These are phyloP conservation scores for Trachymyrmex septentrionalis DNA, from an alignment of 1,140 invertebrate species.

Conservation along the genomic window DNA sequence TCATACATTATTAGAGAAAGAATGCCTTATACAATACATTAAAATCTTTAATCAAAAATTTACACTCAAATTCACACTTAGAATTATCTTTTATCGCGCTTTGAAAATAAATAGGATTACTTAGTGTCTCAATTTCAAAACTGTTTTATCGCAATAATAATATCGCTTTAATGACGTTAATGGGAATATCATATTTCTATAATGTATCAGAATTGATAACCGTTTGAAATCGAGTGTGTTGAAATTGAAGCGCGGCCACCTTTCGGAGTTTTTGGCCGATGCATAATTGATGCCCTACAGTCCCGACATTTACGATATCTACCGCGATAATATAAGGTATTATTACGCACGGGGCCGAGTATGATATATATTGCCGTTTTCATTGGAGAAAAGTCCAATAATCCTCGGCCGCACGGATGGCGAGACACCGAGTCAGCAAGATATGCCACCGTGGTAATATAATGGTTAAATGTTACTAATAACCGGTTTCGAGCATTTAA, in stretches of 20 bases:
- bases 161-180: constrained; percentile 8
- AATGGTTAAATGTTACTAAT: constrained; percentile 77
- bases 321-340: constrained; percentile 50
- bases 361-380: constrained; percentile 68
- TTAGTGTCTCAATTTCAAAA: constrained; percentile 2
- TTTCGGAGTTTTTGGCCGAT: constrained; percentile 45
- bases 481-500: constrained; percentile 77
- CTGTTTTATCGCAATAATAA: constrained; percentile 2
- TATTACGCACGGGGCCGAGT: constrained; percentile 59
- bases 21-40: neutral
- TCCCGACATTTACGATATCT: constrained; percentile 59
- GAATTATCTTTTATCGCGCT: neutral
- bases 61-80: neutral
- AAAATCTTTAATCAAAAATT: neutral
- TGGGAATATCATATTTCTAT: neutral
- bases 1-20: neutral
- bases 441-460: constrained; percentile 62
- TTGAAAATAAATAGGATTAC: neutral
- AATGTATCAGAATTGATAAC: neutral
- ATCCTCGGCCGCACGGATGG: constrained; percentile 63
- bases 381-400: constrained; percentile 70
- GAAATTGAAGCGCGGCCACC: neutral
- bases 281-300: constrained; percentile 58
- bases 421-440: constrained; percentile 61
- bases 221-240: neutral